Base-by-base conservation (phyloP, 2,888 invertebrate species). In the Terebella lapidaria region DNA sequence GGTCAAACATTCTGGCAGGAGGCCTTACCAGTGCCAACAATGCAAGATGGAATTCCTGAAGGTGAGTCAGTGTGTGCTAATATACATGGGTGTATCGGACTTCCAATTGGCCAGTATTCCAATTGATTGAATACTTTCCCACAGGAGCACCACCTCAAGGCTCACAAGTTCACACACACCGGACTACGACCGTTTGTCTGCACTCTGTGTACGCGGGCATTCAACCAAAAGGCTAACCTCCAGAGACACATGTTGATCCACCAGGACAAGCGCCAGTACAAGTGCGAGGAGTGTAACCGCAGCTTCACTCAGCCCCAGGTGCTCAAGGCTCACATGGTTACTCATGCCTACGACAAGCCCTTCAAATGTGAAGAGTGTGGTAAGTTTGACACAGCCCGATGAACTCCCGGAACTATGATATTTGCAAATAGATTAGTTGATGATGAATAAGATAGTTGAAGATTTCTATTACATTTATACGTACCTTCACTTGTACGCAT, bases 21-120 rank as follows among this genome's bases (percentile, higher is more conserved):
- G 81, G 28, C 79, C 78, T 3, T 78, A 71, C 67, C 74, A 74
- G 45, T 81, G 81, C 65, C 69, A 72, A 25, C 77, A 80, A 62
- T 81, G 81, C 70, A 80, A 79, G 10, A 77, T 78, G 77, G 76
- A 80, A 61, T 81, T 81, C 63, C 75, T 80, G 72, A 81, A 81
- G 74, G 78, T 76, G 5, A 47, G 56, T 4, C 24, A n/a, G n/a
- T n/a, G n/a, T n/a, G n/a, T n/a, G n/a, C n/a, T n/a, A n/a, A n/a
- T n/a, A n/a, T 25, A 4, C 4, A 5, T 53, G 4, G 10, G 4
- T 53, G 22, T 10, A n/a, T 10, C 42, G n/a, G 10, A 35, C n/a
- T 15, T 35, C 10, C n/a, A 35, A 15, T 15, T 35, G 10, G 42
- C 42, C 42, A 35, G 42, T 35, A 35, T 35, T 35, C 42, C 42